A percentile compares a stretch with the other conserved stretches of the same genome.
phyloP scores from a whole-genome alignment of 2,113 vertebrate genomes.

The Nerophis ophidion region DNA sequence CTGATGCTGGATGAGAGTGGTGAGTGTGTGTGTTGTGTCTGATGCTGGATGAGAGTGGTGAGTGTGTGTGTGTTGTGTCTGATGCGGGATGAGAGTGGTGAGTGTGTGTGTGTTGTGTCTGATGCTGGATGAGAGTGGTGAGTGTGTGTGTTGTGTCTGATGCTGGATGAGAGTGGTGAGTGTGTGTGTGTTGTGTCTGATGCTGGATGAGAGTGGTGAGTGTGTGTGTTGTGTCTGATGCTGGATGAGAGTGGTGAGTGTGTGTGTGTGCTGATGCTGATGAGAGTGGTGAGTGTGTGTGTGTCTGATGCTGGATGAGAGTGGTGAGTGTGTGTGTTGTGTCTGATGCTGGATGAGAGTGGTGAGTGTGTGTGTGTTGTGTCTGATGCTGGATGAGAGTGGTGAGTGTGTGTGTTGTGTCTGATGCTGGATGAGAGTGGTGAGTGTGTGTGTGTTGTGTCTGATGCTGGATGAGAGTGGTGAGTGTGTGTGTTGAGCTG shows the following conservation, averaged over 20 bases:
- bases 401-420: constrained; percentile 72
- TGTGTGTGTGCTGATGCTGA: no score
- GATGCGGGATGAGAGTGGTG: constrained; percentile 92
- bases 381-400: constrained; percentile 89
- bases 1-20: constrained; percentile 92
- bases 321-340: constrained; percentile 72
- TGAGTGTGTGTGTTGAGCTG: constrained; percentile 57
- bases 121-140: no score
- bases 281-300: no score
- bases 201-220: no score
- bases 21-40: constrained; percentile 61
- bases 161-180: constrained; percentile 91
- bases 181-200: no score
- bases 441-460: no score
- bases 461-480: constrained; percentile 92
- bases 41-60: no score
- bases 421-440: no score
- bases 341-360: no score
- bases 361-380: no score
- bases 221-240: constrained; percentile 69
- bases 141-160: constrained; percentile 64
- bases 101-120: constrained; percentile 28
- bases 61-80: constrained; percentile 51
- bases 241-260: constrained; percentile 88
- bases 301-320: constrained; percentile 86